These are phyloP conservation scores for Caprella mutica DNA, from an alignment of 2,888 invertebrate genomes.

Conservation along the genomic window DNA sequence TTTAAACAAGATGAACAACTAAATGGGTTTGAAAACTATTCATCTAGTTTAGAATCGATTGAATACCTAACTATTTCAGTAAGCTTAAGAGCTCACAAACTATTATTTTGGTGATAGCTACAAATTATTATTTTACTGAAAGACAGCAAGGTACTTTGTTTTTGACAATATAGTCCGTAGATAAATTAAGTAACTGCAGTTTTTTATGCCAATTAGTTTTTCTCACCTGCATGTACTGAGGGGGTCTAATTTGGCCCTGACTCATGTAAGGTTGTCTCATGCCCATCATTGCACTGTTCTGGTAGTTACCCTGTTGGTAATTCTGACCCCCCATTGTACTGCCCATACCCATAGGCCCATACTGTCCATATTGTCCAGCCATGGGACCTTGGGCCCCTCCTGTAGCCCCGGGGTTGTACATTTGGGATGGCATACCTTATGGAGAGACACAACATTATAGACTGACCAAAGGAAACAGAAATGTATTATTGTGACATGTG, in stretches of 20 bases:
- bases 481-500: no score
- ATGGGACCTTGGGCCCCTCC: slow-evolving; percentile 4
- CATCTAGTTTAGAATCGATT: background rate
- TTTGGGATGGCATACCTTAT: background rate
- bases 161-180: no score
- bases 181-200: no score
- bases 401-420: slow-evolving; percentile 11
- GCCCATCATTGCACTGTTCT: slow-evolving; percentile 24
- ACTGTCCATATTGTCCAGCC: slow-evolving; percentile 26
- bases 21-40: background rate
- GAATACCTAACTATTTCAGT: background rate
- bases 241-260: slow-evolving; percentile 23
- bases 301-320: slow-evolving; percentile 25
- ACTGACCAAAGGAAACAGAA: no score
- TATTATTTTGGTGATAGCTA: no score
- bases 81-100: no score
- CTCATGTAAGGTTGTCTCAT: slow-evolving; percentile 25
- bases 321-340: slow-evolving; percentile 28
- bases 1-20: background rate
- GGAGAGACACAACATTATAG: background rate
- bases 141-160: no score
- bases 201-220: no score
- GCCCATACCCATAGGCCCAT: slow-evolving; percentile 13
- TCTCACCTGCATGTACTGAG: slow-evolving; percentile 33
- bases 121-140: no score